Base-by-base conservation (phyloP, 2,888 invertebrate genomes). In the Aromia moschata region DNA sequence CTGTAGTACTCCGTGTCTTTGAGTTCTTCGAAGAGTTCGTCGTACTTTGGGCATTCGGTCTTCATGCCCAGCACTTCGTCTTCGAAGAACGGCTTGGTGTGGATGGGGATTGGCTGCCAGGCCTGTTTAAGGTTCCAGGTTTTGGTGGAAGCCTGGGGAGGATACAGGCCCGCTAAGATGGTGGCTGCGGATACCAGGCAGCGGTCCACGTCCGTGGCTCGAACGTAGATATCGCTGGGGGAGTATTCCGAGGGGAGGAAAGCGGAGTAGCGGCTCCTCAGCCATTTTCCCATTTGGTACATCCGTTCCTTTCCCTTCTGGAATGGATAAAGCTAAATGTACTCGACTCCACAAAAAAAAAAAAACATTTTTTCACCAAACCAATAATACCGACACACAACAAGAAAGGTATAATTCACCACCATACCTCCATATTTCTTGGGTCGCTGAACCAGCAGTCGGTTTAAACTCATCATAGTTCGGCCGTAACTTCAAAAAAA, bases 111-210 rank as follows among this genome's bases (percentile, higher is more conserved):
- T 0, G 92, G 92, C 78, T 91, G 91, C 92, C 92, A 93, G 37
- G 79, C 71, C 2, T 91, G 75, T 12, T 81, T 71, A 0, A 75
- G 31, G 67, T 89, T 83, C 91, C 91, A 92, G 0, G 25, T 5
- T 25, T 25, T 25, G n/a, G n/a, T n/a, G 3, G 80, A 78, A 0
- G 79, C 83, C 2, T 70, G 68, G 0, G 91, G 91, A 2, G 90
- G 89, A 77, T 87, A 93, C 49, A 93, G 75, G 0, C 92, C 92
- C 51, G 94, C 93, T 62, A 95, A 82, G 77, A 93, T 89, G 0
- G 89, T 84, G 74, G 89, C 85, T 0, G 93, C 96, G 56, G 94
- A 94, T 92, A 94, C 94, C 5, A 96, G 80, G 0, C 96, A 94
- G 16, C 96, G 87, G 80, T 96, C 95, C 11, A 91, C 89, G 80